Evolutionary conservation across 2,113 vertebrate genomes (phyloP), one percentile per base, ranked within the genome.

Genomic region (Ailuropoda melanoleuca): DNA sequence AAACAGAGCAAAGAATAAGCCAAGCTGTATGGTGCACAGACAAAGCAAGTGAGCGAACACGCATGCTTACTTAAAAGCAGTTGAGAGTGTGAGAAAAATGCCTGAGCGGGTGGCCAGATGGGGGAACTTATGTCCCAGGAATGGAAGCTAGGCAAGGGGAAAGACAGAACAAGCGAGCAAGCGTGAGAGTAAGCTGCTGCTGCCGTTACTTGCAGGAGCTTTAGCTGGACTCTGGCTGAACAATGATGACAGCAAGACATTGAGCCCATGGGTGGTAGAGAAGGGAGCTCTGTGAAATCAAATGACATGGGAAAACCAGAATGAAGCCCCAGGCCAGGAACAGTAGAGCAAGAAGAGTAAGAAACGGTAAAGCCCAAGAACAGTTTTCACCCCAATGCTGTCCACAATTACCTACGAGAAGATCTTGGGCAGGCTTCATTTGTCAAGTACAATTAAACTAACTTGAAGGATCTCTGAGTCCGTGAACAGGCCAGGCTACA

Each of bases 401-500:
- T 53, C 93, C 46, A 15, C 26, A 68, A 31, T 10, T 24, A 66
- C 83, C 55, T 34, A 15, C 3, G 60, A 70, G 24, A 83, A 86
- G 90, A 62, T 6, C 31, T 48, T 17, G 4, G 37, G 23, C 17
- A 75, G 43, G 78, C 39, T 50, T 84, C n/a, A 17, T 81, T 96
- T 64, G 77, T 43, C 75, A 83, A 6, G 68, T 64, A 83, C 80
- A 95, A 77, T 37, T 70, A 72, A 86, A 62, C 56, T 37, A 75
- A 46, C 74, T 34, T 66, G 18, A 94, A 94, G 58, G 64, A 64
- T 8, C 75, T 83, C 48, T 24, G 53, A 92, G 78, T 82, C n/a
- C 58, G 64, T 86, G 37, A 81, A 70, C 7, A 88, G 34, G 60
- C 50, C 4, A 62, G 58, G 14, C 55, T 39, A 17, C 29, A 43